Evolutionary conservation across 2,113 vertebrate species (phyloP), one percentile per base, ranked within the genome.

Genomic region (Zosterops japonicus): DNA sequence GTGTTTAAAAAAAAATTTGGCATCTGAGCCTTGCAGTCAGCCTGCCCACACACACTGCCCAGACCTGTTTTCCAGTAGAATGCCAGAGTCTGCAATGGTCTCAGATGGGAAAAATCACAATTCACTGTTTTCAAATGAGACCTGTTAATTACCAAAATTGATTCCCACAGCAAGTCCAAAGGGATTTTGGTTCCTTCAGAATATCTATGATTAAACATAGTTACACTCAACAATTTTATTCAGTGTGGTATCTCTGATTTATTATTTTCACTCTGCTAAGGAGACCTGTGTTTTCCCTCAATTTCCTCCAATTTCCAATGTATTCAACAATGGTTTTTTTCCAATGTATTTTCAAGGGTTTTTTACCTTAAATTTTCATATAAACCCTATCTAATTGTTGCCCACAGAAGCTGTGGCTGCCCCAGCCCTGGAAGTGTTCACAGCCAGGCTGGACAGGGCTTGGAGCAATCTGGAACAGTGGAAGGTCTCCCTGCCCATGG

Each of bases 211-310:
- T 39, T 81, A 81, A 74, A 44, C 5, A 50, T 0, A 71, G 5
- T n/a, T 72, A 75, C 0, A 5, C 18, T 67, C 47, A 63, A 42
- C 2, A 1, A 9, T 53, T 92, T 20, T 47, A 78, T 47, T 69
- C 39, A 47, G 27, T 29, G 18, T 3, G 6, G 12, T 20, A n/a
- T 17, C 36, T 67, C 35, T n/a, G 31, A 19, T 14, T 65, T 69
- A n/a, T 17, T 9, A 63, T 33, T n/a, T 44, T 24, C 25, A 11
- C 9, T 27, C 7, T 31, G 39, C 14, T 33, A 65, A 84, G 57
- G 7, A 31, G 28, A 21, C 3, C 24, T 16, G 17, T 0, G 0
- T 35, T 53, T 36, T 50, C 75, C 35, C 39, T 67, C 4, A 1
- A n/a, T 47, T 36, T 78, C 42, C 18, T 61, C 22, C 29, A 13